Evolutionary conservation across 2,888 invertebrate genomes (phyloP), one percentile per base, ranked within the genome.

Genomic region (Trisateles emortualis): DNA sequence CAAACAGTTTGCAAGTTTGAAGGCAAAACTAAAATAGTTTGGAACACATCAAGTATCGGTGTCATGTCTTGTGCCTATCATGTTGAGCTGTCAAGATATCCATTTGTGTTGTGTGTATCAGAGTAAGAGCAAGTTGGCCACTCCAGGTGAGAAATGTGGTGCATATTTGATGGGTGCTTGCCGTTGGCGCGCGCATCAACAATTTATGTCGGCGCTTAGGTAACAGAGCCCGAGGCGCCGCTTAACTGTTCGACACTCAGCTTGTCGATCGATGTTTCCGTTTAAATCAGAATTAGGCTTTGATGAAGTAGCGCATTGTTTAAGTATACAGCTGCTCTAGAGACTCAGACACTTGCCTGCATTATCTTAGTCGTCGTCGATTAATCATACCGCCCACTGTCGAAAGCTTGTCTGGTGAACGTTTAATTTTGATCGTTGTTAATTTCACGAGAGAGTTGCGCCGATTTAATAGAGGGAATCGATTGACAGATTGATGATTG

Each of bases 141-240:
- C 72, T 74, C 60, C 73, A 79, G 69, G 78, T 74, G 74, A 74
- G 66, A 82, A 81, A 72, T 69, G 68, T 74, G 76, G 74, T 91
- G 83, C 87, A 90, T 91, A 90, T 90, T 90, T 90, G 84, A 90
- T 91, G 79, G 64, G 74, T 63, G 70, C 72, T 63, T 68, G 64
- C 59, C 64, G 73, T 61, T 68, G 73, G 73, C 78, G 80, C 76
- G 79, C 78, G 78, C 81, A 83, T 87, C 80, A 81, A 85, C 80
- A 81, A 87, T 88, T 88, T 76, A 86, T 74, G 61, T 67, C 67
- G 63, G 51, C 76, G 72, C 79, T 87, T 84, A 83, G 76, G 78
- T 81, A 82, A 83, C 77, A 63, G 81, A 76, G 75, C 84, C 81
- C 84, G 68, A 67, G 76, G 78, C 75, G 74, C 48, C 58, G 74